Evolutionary conservation across 2,888 invertebrate genomes (phyloP), one percentile per base, ranked within the genome.

Genomic region (Pseudolycoriella hygida): DNA sequence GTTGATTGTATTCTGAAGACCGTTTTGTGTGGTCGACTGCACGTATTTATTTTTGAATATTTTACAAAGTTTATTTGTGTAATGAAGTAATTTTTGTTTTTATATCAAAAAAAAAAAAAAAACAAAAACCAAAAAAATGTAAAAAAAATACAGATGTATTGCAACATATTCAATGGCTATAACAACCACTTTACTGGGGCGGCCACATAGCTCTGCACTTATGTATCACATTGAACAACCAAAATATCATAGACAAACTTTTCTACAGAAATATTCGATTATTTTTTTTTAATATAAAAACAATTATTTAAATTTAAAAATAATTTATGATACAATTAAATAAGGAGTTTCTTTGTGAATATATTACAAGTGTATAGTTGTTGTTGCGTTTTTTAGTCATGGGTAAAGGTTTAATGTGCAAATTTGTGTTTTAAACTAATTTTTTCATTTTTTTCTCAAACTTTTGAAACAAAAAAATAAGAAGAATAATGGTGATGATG

Each of bases 1-100:
- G 44, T 40, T 40, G 40, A 40, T 18, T 12, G 19, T 15, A 39
- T 17, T 44, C 40, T 20, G 44, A 17, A 47, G 48, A 47, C 43
- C 49, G 44, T 49, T 51, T 48, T 50, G 51, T 50, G 48, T 54
- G 51, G 54, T 55, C 51, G 54, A 53, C 52, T 54, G 55, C 53
- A 54, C 53, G 48, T 50, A 54, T 47, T 44, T 42, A 45, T 40
- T 39, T 43, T 40, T 40, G 43, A 18, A 46, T 46, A 43, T 46
- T 32, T 40, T 46, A 40, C 40, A 43, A 19, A 39, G 43, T 43
- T 32, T 46, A 31, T 44, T 38, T 17, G 44, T 44, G 44, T 44
- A 17, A 25, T 43, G 17, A 32, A 10, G 37, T 32, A 14, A 37
- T 39, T 42, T 39, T 46, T 42, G 18, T 14, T 32, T 5, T 43